Conservation (phyloP, 1,140 invertebrate species). For the Babylonia areolata region DNA sequence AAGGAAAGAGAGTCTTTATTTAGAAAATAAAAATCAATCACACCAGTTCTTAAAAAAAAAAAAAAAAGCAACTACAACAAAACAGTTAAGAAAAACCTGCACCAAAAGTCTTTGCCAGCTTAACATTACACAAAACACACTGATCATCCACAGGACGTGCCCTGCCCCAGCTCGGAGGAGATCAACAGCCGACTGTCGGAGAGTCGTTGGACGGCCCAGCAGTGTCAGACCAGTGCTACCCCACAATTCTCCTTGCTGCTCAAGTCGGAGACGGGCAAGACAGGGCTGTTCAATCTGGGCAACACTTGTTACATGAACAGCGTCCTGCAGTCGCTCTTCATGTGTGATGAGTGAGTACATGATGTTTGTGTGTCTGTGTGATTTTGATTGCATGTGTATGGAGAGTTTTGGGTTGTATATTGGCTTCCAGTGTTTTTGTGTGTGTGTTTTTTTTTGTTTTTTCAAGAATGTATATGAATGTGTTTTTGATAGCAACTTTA, state of each 20-base stretch:
- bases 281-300: constrained; percentile 85
- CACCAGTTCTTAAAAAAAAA: too few species aligned
- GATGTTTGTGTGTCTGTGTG: not conserved
- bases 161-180: constrained; percentile 41
- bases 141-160: constrained; percentile 11
- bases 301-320: constrained; percentile 75
- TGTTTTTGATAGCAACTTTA: too few species aligned
- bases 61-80: too few species aligned
- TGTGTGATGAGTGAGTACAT: constrained; percentile 87
- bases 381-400: not conserved
- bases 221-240: not conserved
- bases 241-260: constrained; percentile 41
- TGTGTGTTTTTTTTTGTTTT: too few species aligned
- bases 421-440: too few species aligned
- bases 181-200: constrained; percentile 26
- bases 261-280: constrained; percentile 70
- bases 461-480: too few species aligned
- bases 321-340: constrained; percentile 82
- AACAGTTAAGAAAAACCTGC: too few species aligned
- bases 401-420: too few species aligned
- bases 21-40: too few species aligned
- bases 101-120: too few species aligned
- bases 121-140: too few species aligned
- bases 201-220: constrained; percentile 19
- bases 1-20: too few species aligned